Base-by-base conservation (phyloP, 2,113 vertebrate species). In the Merops nubicus region DNA sequence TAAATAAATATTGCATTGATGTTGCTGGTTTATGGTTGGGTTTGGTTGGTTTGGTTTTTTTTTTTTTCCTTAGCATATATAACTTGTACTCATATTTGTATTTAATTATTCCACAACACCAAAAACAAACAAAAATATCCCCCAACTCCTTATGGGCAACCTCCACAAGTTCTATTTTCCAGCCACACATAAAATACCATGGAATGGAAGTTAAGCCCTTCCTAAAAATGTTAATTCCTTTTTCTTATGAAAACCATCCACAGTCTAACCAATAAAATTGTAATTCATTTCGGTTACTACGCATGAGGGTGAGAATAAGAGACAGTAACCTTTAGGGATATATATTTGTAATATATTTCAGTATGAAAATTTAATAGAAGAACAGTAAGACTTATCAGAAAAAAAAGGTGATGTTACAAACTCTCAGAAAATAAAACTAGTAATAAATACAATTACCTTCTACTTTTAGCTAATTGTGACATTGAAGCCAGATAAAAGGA, bases 341-440 rank as follows among this genome's bases (percentile, higher is more conserved):
- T 47, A 31, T 64, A 78, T 70, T 50, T 70, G 4, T 43, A 48
- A 43, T 1, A 9, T 6, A 51, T 78, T 75, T 85, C 33, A 33
- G 25, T 43, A 18, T 29, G 56, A 68, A 87, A 72, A 59, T 6
- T 13, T 9, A 20, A 50, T 11, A 40, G 33, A 74, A 63, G 73
- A 81, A 40, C 13, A 3, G 0, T 20, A 50, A 40, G 8, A n/a
- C 6, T 34, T 31, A 20, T 0, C n/a, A 14, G 5, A 8, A 47
- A 64, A 50, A 56, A 79, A 64, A 9, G 2, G 4, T 34, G 15
- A 26, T 48, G 5, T n/a, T 51, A n/a, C 16, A 51, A 89, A 62
- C 19, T 33, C 34, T 38, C 36, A 47, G 14, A 69, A 45, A 85
- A 67, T 6, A 56, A 43, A 67, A 31, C 0, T 3, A 93, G 25